A percentile compares a stretch with the other conserved stretches of the same genome.
These are phyloP conservation scores for Drosophila chauvacae DNA, from an alignment of 1,140 invertebrate genomes.

Conservation along the genomic window DNA sequence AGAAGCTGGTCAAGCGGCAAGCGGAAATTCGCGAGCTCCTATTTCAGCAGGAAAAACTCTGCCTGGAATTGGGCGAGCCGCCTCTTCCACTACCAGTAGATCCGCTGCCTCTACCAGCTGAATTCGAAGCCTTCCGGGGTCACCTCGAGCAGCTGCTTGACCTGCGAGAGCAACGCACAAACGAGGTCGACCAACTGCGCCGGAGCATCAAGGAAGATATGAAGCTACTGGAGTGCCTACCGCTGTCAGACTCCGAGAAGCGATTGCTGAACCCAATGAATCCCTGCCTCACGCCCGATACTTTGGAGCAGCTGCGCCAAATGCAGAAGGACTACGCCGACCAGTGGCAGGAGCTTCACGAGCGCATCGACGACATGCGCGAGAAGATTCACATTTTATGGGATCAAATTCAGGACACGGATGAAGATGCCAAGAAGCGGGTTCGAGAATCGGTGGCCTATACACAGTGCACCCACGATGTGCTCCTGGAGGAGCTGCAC, in stretches of 20 bases:
- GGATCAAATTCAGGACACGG: conserved; percentile 85
- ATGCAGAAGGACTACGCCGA: conserved; percentile 39
- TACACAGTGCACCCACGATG: conserved; percentile 85
- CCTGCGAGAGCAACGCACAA: conserved; percentile 28
- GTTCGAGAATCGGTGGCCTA: conserved; percentile 55
- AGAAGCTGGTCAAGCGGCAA: conserved; percentile 36
- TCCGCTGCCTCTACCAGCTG: conserved; percentile 47
- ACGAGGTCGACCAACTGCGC: conserved; percentile 44
- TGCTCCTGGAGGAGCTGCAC: conserved; percentile 87
- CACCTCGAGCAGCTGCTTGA: conserved; percentile 42
- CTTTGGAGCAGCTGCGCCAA: conserved; percentile 38
- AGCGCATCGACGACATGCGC: conserved; percentile 85
- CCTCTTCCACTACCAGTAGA: conserved; percentile 53
- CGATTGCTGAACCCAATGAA: conserved; percentile 58
- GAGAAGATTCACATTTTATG: conserved; percentile 86
- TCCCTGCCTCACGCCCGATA: conserved; percentile 53
- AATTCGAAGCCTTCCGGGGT: conserved; percentile 40
- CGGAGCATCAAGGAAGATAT: conserved; percentile 52
- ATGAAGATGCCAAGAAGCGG: conserved; percentile 35
- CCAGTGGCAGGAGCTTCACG: conserved; percentile 75
- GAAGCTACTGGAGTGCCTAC: conserved; percentile 41
- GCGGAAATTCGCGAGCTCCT: conserved; percentile 55
- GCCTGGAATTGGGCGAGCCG: conserved; percentile 58
- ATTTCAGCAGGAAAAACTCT: conserved; percentile 61
- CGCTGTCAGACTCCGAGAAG: conserved; percentile 50